Evolutionary conservation across 64 coral and sea anemone genomes (phyloP).

Genomic region (Dendrophyllia cribrosa): DNA sequence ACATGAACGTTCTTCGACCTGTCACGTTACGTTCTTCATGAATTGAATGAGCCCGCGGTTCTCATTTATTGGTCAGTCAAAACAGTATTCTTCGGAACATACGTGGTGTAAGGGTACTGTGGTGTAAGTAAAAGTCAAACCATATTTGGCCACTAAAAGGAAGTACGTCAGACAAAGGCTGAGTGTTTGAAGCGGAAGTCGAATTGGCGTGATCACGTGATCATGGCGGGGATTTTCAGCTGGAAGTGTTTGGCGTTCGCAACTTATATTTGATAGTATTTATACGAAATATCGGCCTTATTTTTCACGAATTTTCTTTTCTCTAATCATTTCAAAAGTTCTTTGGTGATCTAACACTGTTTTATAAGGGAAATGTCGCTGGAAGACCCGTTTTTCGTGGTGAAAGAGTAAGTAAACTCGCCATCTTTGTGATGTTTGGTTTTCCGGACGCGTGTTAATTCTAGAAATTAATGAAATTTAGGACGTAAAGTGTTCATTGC

Average conservation of each 20-base stretch:
- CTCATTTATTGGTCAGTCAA: too few species aligned
- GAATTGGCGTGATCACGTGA: not conserved
- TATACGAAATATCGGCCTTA: not conserved
- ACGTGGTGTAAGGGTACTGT: too few species aligned
- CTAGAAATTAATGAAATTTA: not conserved
- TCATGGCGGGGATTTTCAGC: constrained; percentile 39
- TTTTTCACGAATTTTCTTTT: not conserved
- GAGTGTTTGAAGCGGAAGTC: not conserved
- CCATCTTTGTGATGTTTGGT: not conserved
- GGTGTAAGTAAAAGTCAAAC: not conserved
- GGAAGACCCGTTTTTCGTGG: constrained; percentile 89
- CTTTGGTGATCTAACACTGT: not conserved
- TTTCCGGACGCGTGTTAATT: not conserved
- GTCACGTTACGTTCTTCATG: too few species aligned
- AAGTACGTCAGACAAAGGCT: not conserved
- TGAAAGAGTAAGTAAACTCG: constrained; percentile 71
- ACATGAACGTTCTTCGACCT: too few species aligned
- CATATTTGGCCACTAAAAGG: not conserved
- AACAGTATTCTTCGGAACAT: too few species aligned
- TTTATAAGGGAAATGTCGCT: constrained; percentile 56
- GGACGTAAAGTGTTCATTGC: not conserved
- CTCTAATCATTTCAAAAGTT: not conserved
- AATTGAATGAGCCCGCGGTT: too few species aligned
- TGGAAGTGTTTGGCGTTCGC: not conserved
- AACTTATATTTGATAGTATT: not conserved